Conservation (phyloP, 2,797 vertebrate species). For the Crossoptilon crossoptilon region DNA sequence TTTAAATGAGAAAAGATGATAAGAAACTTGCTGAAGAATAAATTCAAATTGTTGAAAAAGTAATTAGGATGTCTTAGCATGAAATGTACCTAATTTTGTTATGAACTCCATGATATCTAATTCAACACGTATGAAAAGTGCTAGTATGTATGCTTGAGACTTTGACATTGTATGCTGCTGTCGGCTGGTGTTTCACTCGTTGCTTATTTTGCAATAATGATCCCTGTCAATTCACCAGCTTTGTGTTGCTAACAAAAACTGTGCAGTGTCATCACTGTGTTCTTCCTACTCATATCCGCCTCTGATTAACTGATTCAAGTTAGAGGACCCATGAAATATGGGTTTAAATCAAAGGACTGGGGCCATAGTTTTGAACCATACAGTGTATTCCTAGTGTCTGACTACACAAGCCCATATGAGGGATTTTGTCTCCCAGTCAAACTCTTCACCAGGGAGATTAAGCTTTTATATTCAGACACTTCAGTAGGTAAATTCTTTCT, state of each 20-base stretch:
- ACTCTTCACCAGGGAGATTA: background rate
- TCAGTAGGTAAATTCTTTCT: constrained; percentile 40
- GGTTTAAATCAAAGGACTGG: background rate
- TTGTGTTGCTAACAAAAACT: background rate
- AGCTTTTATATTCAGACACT: background rate
- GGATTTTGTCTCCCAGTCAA: background rate
- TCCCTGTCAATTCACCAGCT: background rate
- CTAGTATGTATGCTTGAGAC: background rate
- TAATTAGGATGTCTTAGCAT: background rate
- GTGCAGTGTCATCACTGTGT: background rate
- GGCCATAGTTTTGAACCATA: background rate
- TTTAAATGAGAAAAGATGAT: background rate
- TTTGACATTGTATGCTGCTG: background rate
- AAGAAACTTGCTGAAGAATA: background rate
- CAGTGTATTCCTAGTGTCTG: background rate
- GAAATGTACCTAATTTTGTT: background rate
- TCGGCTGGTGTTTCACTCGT: background rate
- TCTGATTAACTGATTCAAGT: background rate
- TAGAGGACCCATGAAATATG: background rate
- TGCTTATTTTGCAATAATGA: background rate
- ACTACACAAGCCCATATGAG: background rate
- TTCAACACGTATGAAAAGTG: background rate
- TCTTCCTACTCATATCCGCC: background rate
- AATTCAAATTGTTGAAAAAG: background rate
- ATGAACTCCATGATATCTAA: background rate